Evolutionary conservation across 2,888 invertebrate species (phyloP).

Genomic region (Therioaphis trifolii): DNA sequence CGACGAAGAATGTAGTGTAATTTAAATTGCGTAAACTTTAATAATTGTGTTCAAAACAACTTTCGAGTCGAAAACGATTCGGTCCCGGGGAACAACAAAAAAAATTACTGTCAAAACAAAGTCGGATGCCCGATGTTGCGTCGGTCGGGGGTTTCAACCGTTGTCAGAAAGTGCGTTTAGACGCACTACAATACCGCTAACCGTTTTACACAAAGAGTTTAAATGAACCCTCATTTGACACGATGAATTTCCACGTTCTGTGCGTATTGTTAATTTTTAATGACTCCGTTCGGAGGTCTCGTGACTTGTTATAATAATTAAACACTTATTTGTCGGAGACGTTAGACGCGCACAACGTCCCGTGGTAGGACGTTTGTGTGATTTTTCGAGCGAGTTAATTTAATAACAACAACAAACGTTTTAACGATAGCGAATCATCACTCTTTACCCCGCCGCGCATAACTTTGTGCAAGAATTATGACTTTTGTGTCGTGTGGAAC

Average conservation of each 20-base stretch:
- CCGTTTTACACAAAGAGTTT: not conserved
- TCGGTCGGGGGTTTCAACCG: not conserved
- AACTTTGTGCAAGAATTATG: no score
- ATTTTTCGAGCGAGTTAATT: no score
- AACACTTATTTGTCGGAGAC: no score
- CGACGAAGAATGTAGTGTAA: not conserved
- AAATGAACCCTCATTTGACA: not conserved
- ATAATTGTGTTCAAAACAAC: slow-evolving; percentile 11
- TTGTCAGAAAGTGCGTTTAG: slow-evolving; percentile 8
- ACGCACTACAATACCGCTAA: not conserved
- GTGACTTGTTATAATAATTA: no score
- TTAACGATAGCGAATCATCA: no score
- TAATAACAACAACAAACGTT: not conserved
- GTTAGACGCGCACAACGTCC: no score
- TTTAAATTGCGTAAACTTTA: not conserved
- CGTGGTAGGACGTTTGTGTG: no score
- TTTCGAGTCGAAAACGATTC: not conserved
- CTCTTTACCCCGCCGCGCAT: no score
- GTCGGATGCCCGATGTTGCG: not conserved
- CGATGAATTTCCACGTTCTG: not conserved
- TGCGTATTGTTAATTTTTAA: not conserved
- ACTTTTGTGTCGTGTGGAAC: no score
- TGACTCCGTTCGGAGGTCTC: not conserved
- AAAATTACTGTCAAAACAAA: slow-evolving; percentile 4
- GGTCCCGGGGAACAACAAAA: not conserved